phyloP scores from a whole-genome alignment of 2,888 invertebrate genomes.

The Spisula subtruncata region DNA sequence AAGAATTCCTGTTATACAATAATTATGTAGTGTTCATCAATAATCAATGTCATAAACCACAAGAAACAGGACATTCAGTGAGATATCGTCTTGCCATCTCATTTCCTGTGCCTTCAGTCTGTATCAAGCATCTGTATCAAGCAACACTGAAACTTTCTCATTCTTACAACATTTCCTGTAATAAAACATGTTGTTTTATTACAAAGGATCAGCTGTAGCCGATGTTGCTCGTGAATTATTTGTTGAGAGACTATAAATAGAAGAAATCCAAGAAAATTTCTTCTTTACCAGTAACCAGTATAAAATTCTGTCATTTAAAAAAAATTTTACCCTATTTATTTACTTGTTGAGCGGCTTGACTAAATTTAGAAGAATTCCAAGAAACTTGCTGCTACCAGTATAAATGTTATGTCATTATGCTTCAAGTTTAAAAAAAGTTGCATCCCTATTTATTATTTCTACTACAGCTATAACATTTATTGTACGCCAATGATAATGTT shows the following conservation, averaged over 20 bases:
- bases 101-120: constrained; percentile 43
- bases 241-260: not conserved
- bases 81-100: not conserved
- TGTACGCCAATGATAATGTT: no score
- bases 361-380: no score
- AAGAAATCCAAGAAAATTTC: no score
- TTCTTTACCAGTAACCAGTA: not conserved
- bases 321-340: no score
- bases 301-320: not conserved
- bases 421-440: no score
- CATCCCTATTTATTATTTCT: no score
- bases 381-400: no score
- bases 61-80: not conserved
- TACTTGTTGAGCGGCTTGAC: no score
- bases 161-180: not conserved
- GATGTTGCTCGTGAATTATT: not conserved
- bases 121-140: not conserved
- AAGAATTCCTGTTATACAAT: no score
- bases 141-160: not conserved
- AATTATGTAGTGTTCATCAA: constrained; percentile 14
- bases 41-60: constrained; percentile 33
- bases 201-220: not conserved
- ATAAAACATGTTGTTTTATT: not conserved
- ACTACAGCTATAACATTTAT: no score
- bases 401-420: no score